Evolutionary conservation across 2,888 invertebrate species (phyloP).

Genomic region (Eupithecia abbreviata): DNA sequence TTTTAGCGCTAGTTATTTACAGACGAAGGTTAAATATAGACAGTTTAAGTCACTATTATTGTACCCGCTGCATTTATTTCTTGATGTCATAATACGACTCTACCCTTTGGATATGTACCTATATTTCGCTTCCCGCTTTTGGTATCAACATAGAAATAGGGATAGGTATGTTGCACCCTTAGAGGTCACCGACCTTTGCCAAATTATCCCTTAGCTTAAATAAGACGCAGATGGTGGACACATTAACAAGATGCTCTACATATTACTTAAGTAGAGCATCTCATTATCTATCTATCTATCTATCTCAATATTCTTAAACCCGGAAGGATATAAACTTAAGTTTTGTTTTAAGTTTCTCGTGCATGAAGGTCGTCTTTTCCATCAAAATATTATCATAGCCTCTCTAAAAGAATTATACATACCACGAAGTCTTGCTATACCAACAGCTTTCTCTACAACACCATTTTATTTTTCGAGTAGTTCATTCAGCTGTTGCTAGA

Average conservation of each 20-base stretch:
- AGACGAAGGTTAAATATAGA: constrained; percentile 32
- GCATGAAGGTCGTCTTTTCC: background rate
- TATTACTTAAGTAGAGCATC: background rate
- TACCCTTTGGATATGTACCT: background rate
- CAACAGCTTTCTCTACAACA: background rate
- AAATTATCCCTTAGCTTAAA: constrained; percentile 10
- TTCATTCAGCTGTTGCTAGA: background rate
- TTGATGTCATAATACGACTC: background rate
- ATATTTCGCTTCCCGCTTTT: background rate
- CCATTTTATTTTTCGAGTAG: background rate
- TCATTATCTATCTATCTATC: too few relatives aligned
- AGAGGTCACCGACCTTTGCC: constrained; percentile 23
- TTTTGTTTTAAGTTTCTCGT: too few relatives aligned
- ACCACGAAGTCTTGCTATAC: background rate
- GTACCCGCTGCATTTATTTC: background rate
- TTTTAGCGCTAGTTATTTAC: constrained; percentile 31
- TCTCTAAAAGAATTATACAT: background rate
- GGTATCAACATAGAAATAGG: constrained; percentile 6
- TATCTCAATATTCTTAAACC: background rate
- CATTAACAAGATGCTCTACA: background rate
- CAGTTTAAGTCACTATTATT: constrained; percentile 28
- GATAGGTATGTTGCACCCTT: constrained; percentile 18
- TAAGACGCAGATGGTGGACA: constrained; percentile 1
- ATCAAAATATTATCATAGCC: background rate
- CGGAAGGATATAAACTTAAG: background rate